Evolutionary conservation across 2,797 vertebrate species (phyloP).

Genomic region (Potorous gilbertii): DNA sequence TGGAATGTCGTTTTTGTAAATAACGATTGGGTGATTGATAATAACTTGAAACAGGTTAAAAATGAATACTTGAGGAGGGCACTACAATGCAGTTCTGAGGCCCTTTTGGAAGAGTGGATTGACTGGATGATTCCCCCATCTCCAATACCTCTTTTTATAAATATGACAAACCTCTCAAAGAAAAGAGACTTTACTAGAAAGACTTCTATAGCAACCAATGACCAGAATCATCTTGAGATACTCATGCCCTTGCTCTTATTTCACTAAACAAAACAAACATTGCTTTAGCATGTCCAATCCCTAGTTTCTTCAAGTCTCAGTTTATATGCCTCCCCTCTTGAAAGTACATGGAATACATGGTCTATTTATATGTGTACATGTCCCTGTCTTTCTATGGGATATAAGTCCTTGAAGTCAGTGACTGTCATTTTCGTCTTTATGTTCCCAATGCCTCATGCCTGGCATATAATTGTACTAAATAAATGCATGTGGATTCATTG

Average conservation of each 20-base stretch:
- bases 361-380: no score
- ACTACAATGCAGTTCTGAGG: neutral
- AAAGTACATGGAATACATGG: no score
- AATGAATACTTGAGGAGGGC: neutral
- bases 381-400: neutral
- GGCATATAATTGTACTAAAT: neutral
- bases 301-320: neutral
- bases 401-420: neutral
- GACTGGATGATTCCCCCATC: neutral
- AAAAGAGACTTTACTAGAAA: neutral
- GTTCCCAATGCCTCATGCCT: neutral
- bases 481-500: no score
- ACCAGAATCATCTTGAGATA: neutral
- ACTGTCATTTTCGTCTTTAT: neutral
- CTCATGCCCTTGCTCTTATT: neutral
- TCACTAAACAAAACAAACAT: neutral
- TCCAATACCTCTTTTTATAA: neutral
- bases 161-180: neutral
- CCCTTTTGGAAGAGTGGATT: neutral
- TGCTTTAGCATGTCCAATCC: neutral
- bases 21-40: neutral
- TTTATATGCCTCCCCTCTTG: neutral
- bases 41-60: neutral
- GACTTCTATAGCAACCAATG: neutral
- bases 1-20: neutral